Evolutionary conservation across 2,113 vertebrate species (phyloP).

Genomic region (Istiophorus platypterus): DNA sequence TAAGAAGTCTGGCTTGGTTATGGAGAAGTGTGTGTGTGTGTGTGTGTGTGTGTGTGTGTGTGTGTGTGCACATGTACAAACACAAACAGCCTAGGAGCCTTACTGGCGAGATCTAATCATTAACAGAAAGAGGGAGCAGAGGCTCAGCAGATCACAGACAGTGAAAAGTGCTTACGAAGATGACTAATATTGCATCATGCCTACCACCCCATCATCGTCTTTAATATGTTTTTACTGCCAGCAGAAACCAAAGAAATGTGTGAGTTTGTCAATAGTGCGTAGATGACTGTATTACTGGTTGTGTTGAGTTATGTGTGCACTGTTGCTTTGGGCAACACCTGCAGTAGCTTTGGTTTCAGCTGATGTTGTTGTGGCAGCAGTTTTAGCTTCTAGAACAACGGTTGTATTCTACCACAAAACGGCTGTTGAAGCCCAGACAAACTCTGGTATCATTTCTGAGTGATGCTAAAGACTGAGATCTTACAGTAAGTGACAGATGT

Average conservation of each 20-base stretch:
- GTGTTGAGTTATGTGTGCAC: slow-evolving; percentile 6
- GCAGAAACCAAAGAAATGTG: slow-evolving; percentile 20
- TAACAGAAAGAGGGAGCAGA: slow-evolving; percentile 68
- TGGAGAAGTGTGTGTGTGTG: slow-evolving; percentile 49
- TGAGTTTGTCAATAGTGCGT: slow-evolving; percentile 16
- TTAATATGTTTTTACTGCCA: slow-evolving; percentile 53
- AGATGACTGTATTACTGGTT: slow-evolving; percentile 21
- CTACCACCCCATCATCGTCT: slow-evolving; percentile 52
- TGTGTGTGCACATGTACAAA: slow-evolving; percentile 39
- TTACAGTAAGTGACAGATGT: slow-evolving; percentile 15
- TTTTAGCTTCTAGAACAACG: slow-evolving; percentile 8
- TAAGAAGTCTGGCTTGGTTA: slow-evolving; percentile 70
- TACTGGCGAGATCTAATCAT: slow-evolving; percentile 80
- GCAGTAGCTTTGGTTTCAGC: slow-evolving; percentile 14
- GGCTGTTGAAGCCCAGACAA: slow-evolving; percentile 8
- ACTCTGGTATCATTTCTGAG: slow-evolving; percentile 5
- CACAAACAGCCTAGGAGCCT: slow-evolving; percentile 74
- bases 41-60: neutral
- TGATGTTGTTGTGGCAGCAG: slow-evolving; percentile 3
- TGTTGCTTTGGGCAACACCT: slow-evolving; percentile 37
- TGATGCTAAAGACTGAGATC: neutral
- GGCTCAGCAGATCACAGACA: slow-evolving; percentile 74
- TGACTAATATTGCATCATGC: slow-evolving; percentile 74
- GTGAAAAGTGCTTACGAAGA: slow-evolving; percentile 73
- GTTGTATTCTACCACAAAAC: slow-evolving; percentile 10